Evolutionary conservation across 2,888 invertebrate genomes (phyloP).

Genomic region (Lycocerus yunnanus): DNA sequence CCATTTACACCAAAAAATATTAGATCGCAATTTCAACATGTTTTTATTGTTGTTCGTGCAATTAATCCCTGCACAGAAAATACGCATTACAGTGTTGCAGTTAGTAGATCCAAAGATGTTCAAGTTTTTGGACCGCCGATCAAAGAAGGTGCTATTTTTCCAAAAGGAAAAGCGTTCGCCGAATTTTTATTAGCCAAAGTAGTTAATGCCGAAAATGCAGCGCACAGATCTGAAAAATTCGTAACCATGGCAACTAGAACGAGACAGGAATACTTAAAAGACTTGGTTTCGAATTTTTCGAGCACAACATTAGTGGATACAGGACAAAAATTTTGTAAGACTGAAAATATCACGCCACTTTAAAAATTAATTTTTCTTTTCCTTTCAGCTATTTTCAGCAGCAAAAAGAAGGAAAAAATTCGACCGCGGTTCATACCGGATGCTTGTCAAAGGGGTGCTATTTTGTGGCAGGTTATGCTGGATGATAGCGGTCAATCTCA

Average conservation of each 20-base stretch:
- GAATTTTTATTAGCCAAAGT: constrained; percentile 94
- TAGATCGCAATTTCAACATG: constrained; percentile 96
- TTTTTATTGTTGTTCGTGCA: constrained; percentile 89
- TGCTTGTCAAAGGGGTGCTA: constrained; percentile 73
- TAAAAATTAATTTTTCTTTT: constrained; percentile 34
- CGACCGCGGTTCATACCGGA: constrained; percentile 77
- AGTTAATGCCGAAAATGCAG: constrained; percentile 96
- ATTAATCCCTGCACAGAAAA: constrained; percentile 90
- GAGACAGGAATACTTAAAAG: constrained; percentile 93
- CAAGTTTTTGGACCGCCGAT: constrained; percentile 96
- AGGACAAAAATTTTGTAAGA: constrained; percentile 85
- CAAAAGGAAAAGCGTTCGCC: constrained; percentile 90
- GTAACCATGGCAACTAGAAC: constrained; percentile 96
- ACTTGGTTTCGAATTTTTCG: constrained; percentile 83
- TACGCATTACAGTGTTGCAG: constrained; percentile 76
- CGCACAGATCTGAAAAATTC: constrained; percentile 94
- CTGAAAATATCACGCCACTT: constrained; percentile 3
- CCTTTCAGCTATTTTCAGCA: constrained; percentile 63
- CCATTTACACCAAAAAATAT: constrained; percentile 94
- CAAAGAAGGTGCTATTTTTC: constrained; percentile 82
- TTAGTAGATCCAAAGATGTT: constrained; percentile 84
- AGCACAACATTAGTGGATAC: constrained; percentile 81
- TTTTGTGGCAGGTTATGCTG: constrained; percentile 81
- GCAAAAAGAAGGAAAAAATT: constrained; percentile 77
- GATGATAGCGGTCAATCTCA: constrained; percentile 70